Conservation (phyloP, 2,797 vertebrate genomes). For the Gephyroberyx darwinii region DNA sequence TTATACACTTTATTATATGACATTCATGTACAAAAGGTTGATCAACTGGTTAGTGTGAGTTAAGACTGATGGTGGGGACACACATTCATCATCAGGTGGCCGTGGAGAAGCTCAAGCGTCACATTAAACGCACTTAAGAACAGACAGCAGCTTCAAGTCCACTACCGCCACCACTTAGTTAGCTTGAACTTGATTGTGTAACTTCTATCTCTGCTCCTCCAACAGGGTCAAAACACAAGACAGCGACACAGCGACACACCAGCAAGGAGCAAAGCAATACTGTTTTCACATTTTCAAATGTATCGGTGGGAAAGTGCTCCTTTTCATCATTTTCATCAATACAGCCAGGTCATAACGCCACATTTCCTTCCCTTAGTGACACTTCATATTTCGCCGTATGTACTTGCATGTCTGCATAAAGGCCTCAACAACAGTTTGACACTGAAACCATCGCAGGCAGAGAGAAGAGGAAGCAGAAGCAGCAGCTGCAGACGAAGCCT, state of each 20-base stretch:
- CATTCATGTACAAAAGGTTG: conserved; percentile 46
- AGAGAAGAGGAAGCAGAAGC: not conserved
- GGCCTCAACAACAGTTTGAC: not conserved
- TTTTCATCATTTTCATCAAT: not conserved
- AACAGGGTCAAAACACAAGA: not conserved
- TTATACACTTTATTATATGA: conserved; percentile 27
- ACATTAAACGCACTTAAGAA: conserved; percentile 19
- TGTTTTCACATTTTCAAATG: conserved; percentile 11
- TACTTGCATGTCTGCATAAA: conserved; percentile 3
- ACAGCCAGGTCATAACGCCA: not conserved
- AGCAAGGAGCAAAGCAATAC: not conserved
- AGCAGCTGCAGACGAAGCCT: conserved; percentile 1
- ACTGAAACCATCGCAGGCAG: not conserved
- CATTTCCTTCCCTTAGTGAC: not conserved
- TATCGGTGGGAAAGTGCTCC: not conserved
- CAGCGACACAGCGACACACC: not conserved
- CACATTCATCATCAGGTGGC: not conserved
- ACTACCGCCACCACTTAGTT: not conserved
- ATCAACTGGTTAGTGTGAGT: not conserved
- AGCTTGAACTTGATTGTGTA: not conserved
- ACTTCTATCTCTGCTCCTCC: not conserved
- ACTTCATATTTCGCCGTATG: not conserved
- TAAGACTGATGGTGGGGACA: not conserved
- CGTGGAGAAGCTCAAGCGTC: not conserved
- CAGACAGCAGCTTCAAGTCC: too few species aligned